Percentiles rank a stretch among this genome's conserved stretches.
Conservation (phyloP, 92 coral and sea anemone genomes). For the Porites lobata region DNA sequence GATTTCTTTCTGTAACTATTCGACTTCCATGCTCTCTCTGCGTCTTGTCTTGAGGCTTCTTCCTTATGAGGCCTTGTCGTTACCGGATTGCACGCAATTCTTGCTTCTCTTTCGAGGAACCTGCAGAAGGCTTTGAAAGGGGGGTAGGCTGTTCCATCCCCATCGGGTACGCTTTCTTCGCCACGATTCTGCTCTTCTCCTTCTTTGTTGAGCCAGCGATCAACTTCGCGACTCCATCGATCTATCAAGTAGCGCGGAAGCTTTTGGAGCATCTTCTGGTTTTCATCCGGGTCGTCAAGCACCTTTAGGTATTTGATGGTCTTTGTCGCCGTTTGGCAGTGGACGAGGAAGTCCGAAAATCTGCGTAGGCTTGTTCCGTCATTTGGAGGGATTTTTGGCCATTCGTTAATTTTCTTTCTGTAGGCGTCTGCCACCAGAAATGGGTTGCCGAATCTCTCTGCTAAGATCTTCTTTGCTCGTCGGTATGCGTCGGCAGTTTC, state of each 20-base stretch:
- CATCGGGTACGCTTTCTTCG: background rate
- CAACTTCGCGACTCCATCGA: too few relatives aligned
- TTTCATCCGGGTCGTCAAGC: slow-evolving; percentile 1
- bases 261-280: too few relatives aligned
- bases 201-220: too few relatives aligned
- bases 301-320: slow-evolving; percentile 47
- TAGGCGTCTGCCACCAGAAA: slow-evolving; percentile 52
- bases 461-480: slow-evolving; percentile 51
- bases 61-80: slow-evolving; percentile 15
- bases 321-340: slow-evolving; percentile 55
- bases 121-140: slow-evolving; percentile 58
- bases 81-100: slow-evolving; percentile 74
- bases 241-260: too few relatives aligned
- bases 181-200: background rate
- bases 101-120: slow-evolving; percentile 56
- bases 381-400: slow-evolving; percentile 69
- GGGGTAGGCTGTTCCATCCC: slow-evolving; percentile 17
- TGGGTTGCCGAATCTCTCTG: slow-evolving; percentile 63
- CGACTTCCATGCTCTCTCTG: background rate
- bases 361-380: slow-evolving; percentile 67
- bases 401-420: slow-evolving; percentile 37
- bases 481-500: slow-evolving; percentile 56
- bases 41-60: slow-evolving; percentile 14
- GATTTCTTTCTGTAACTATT: background rate
- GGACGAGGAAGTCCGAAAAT: slow-evolving; percentile 65